phyloP scores from a whole-genome alignment of 2,113 vertebrate genomes.

The Elaphurus davidianus region DNA sequence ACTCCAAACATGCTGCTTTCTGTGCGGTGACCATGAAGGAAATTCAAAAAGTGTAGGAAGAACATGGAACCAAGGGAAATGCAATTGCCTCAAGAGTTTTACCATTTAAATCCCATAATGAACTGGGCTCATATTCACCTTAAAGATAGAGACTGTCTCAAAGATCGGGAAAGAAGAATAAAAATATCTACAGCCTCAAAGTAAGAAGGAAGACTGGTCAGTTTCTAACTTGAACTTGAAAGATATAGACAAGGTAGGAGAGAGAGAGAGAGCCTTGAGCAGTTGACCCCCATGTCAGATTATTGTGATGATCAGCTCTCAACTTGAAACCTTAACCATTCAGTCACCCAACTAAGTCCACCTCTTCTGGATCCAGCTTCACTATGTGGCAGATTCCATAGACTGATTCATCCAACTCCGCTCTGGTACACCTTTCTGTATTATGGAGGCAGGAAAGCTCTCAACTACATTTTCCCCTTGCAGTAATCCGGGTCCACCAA shows the following conservation, averaged over 20 bases:
- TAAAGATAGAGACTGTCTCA: not conserved
- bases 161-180: not conserved
- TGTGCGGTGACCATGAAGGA: not conserved
- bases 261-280: not conserved
- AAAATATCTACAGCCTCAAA: not conserved
- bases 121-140: not conserved
- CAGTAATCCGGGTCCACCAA: not conserved
- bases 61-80: not conserved
- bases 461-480: not conserved
- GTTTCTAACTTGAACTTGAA: not conserved
- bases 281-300: not conserved
- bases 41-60: not conserved
- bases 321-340: not conserved
- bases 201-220: not conserved
- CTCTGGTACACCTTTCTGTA: not conserved
- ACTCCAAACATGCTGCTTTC: not conserved
- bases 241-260: not conserved
- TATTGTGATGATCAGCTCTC: not conserved
- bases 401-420: accelerated
- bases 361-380: not conserved
- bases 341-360: not conserved
- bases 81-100: not conserved
- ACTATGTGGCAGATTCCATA: not conserved
- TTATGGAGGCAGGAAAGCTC: not conserved
- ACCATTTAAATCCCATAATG: not conserved